Evolutionary conservation across 2,888 invertebrate species (phyloP).

Genomic region (Trachelus stipa): DNA sequence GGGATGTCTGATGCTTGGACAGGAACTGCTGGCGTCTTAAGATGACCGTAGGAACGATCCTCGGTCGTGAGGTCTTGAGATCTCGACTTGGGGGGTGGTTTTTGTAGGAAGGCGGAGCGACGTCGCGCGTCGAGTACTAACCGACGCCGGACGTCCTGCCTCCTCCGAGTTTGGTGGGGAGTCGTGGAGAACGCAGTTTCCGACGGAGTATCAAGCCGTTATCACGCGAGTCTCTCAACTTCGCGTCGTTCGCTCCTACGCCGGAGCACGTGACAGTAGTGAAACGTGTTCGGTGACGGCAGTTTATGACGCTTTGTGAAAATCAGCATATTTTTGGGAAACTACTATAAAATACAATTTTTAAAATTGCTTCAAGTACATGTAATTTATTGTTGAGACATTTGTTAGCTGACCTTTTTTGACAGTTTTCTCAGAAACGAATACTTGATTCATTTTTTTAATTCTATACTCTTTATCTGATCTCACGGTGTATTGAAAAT

Average conservation of each 20-base stretch:
- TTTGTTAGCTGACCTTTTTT: background rate
- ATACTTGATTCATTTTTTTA: background rate
- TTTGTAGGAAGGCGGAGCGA: conserved; percentile 60
- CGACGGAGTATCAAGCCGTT: conserved; percentile 55
- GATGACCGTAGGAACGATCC: conserved; percentile 19
- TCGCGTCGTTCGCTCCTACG: conserved; percentile 7
- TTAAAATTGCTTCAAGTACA: too few species aligned
- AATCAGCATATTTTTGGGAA: background rate
- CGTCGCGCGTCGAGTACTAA: conserved; percentile 55
- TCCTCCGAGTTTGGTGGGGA: conserved; percentile 52
- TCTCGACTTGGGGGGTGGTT: conserved; percentile 40
- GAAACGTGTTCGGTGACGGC: too few species aligned
- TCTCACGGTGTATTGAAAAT: background rate
- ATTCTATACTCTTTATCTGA: background rate
- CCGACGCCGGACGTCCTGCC: conserved; percentile 45
- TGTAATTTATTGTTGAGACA: too few species aligned
- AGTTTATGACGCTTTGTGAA: background rate
- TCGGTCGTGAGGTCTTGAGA: conserved; percentile 7
- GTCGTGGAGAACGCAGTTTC: conserved; percentile 54
- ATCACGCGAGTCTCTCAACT: conserved; percentile 41
- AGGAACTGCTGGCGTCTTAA: conserved; percentile 7
- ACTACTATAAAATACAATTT: too few species aligned
- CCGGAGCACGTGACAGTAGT: background rate
- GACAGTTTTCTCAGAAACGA: conserved; percentile 3
- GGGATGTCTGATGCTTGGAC: too few species aligned